Evolutionary conservation across 2,888 invertebrate species (phyloP), one percentile per base, ranked within the genome.

Genomic region (Myathropa florea): DNA sequence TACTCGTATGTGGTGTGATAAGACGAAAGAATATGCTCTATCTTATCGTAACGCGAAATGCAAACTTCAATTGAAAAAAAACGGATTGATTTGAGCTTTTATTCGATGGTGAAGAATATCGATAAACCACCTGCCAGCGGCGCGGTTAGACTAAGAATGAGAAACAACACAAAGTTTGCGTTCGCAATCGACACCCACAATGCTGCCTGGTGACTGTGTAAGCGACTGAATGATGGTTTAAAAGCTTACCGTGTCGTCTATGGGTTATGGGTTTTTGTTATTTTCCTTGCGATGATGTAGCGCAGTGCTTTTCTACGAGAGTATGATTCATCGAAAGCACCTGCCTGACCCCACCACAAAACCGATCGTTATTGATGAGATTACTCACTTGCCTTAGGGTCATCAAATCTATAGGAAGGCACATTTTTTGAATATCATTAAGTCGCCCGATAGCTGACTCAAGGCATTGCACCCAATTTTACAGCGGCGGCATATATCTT

Each of bases 91-190:
- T 63, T 63, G 67, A 81, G 70, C 70, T 82, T 82, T 76, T 64
- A 9, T 46, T 18, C 57, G 46, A 79, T 39, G 67, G 55, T 46
- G 46, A 63, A 36, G 30, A 55, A 59, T 68, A 36, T 55, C 60
- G 71, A 26, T 18, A 46, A 72, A 82, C 83, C 75, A 79, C 82
- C 75, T 86, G 78, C 70, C 63, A 46, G 63, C 46, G 46, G 46
- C 83, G 75, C 86, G 83, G 83, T 71, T 71, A 75, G 53, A 86
- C 86, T 65, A 59, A 71, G 83, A 86, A 86, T 86, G 83, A 86
- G 83, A 64, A 63, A 64, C 30, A n/a, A 21, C 33, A 55, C 26
- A 55, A 46, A 68, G 60, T 33, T 76, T n/a, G 39, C n/a, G n/a
- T 30, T 33, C 24, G 30, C 39, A 70, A 70, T 60, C 61, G 57